Evolutionary conservation across 2,797 vertebrate genomes (phyloP).

Genomic region (Rachycentron canadum): DNA sequence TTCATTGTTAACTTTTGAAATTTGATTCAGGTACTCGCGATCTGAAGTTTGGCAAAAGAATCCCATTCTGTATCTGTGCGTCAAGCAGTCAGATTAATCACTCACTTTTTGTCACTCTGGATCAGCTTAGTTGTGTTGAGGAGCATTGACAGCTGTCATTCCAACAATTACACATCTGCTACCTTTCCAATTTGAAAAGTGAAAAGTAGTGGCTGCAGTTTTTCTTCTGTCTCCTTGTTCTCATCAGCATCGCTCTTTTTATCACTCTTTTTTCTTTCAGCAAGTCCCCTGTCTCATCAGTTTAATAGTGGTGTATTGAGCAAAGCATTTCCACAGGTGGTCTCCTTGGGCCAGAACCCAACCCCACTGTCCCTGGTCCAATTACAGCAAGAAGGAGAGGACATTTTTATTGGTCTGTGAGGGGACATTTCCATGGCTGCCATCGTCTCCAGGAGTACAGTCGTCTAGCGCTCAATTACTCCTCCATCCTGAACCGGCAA

Average conservation of each 20-base stretch:
- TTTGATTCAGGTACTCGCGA: background rate
- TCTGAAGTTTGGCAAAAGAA: background rate
- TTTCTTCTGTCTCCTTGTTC: conserved; percentile 37
- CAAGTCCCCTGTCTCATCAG: conserved; percentile 72
- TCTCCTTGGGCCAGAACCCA: conserved; percentile 71
- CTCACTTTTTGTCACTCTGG: background rate
- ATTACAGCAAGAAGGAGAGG: conserved; percentile 79
- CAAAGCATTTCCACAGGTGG: conserved; percentile 76
- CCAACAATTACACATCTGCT: conserved; percentile 11
- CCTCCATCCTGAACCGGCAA: conserved; percentile 55
- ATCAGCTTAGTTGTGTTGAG: background rate
- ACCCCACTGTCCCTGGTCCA: conserved; percentile 80
- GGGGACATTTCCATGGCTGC: conserved; percentile 79
- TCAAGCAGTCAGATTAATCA: conserved; percentile 1
- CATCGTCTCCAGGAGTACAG: conserved; percentile 68
- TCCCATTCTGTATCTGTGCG: background rate
- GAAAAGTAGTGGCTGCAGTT: conserved; percentile 5
- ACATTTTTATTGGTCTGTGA: conserved; percentile 78
- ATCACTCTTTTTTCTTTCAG: conserved; percentile 38
- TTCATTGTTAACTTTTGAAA: background rate
- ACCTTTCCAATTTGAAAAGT: conserved; percentile 29
- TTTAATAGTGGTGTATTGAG: conserved; percentile 75
- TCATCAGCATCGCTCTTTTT: conserved; percentile 60
- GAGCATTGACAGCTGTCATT: conserved; percentile 26
- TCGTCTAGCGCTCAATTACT: conserved; percentile 80